A percentile compares a stretch with the other conserved stretches of the same genome.
Evolutionary conservation across 35 echinoderm and acorn worm species (phyloP).

Genomic region (Eucidaris tribuloides): DNA sequence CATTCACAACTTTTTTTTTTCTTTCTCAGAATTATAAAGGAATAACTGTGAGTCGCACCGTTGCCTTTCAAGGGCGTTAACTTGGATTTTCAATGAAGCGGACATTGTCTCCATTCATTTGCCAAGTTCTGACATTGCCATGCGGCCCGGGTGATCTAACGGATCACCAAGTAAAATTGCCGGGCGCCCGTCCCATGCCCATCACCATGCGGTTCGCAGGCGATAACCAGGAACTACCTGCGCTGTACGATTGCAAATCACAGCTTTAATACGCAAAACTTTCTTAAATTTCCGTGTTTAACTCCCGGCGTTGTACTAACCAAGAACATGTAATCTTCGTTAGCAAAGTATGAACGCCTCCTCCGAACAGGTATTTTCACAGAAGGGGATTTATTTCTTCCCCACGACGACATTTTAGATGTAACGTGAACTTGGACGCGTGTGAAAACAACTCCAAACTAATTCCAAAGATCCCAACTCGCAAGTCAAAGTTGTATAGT

Average conservation of each 20-base stretch:
- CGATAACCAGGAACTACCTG: background rate
- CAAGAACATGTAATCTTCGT: background rate
- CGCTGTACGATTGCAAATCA: background rate
- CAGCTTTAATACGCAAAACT: background rate
- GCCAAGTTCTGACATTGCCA: too few species aligned
- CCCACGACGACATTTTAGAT: constrained; percentile 29
- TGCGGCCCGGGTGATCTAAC: background rate
- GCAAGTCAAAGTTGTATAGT: too few species aligned
- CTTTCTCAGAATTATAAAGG: too few species aligned
- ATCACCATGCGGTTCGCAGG: background rate
- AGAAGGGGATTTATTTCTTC: background rate
- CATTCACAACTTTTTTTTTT: too few species aligned
- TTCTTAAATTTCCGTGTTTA: background rate
- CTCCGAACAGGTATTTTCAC: background rate
- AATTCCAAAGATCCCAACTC: too few species aligned
- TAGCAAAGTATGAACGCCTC: background rate
- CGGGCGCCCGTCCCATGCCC: background rate
- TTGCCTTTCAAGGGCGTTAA: too few species aligned
- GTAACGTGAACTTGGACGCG: too few species aligned
- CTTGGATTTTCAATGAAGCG: too few species aligned
- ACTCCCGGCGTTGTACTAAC: background rate
- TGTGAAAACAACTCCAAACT: too few species aligned
- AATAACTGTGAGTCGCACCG: too few species aligned
- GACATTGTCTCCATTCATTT: too few species aligned
- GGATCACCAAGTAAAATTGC: background rate